Evolutionary conservation across 2,888 invertebrate species (phyloP).

Genomic region (Lordiphosa fenestrarum): DNA sequence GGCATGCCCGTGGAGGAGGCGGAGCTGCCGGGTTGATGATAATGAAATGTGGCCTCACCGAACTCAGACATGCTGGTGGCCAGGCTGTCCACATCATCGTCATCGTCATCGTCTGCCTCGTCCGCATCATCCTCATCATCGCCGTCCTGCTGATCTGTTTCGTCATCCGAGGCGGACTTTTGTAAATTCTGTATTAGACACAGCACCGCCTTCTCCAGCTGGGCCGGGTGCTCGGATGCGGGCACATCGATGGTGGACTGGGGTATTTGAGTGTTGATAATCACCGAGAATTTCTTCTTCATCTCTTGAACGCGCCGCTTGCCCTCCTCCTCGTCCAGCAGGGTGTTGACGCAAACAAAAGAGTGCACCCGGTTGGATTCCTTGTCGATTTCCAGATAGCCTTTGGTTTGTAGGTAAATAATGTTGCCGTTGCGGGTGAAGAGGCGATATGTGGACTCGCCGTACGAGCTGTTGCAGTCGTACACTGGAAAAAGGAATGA

Average conservation of each 20-base stretch:
- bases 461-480: conserved; percentile 90
- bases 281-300: conserved; percentile 89
- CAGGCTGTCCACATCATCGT: conserved; percentile 23
- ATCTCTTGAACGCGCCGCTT: conserved; percentile 87
- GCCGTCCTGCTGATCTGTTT: conserved; percentile 35
- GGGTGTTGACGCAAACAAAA: conserved; percentile 92
- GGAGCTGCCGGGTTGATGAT: conserved; percentile 20
- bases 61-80: conserved; percentile 26
- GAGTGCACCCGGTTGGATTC: conserved; percentile 89
- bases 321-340: conserved; percentile 88
- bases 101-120: conserved; percentile 26
- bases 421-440: conserved; percentile 91
- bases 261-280: conserved; percentile 82
- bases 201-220: conserved; percentile 87
- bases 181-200: conserved; percentile 83
- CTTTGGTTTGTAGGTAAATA: conserved; percentile 91
- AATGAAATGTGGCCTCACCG: conserved; percentile 13
- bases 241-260: conserved; percentile 78
- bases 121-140: conserved; percentile 34
- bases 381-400: conserved; percentile 91
- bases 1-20: conserved; percentile 32
- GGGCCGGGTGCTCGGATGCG: conserved; percentile 86
- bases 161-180: conserved; percentile 60
- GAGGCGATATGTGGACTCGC: conserved; percentile 92
- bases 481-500: conserved; percentile 84